Evolutionary conservation across 2,888 invertebrate species (phyloP), one percentile per base, ranked within the genome.

Genomic region (Schrankia costaestrigalis): DNA sequence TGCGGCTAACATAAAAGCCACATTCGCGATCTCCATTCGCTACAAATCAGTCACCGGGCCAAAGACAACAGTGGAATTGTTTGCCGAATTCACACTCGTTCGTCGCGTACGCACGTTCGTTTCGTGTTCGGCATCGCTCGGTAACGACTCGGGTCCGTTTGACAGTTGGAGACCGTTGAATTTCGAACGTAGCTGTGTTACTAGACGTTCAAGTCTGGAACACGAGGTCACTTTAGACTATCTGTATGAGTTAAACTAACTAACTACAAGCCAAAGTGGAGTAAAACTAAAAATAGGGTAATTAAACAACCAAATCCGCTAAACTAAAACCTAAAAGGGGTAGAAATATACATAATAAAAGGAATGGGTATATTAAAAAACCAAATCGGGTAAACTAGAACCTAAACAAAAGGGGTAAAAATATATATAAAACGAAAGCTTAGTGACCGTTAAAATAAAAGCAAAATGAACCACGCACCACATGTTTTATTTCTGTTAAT

Each of bases 41-140:
- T 87, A 89, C 79, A 89, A 89, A 66, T 91, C 90, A 1, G 91
- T 91, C 10, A 91, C 91, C 9, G 91, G 91, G 10, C 91, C 91
- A 47, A 90, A 90, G 27, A 91, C 82, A 17, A 90, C 89, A 18
- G 82, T 79, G 9, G 83, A 71, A 52, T 74, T 78, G 35, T 76
- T 78, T 31, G 78, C 69, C 10, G 80, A 78, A 59, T 81, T 79
- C 56, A 68, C 56, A 64, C 82, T 79, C 24, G 80, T 70, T 11
- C 78, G 67, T 10, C 78, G 74, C 30, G 71, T 60, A 41, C 83
- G 77, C 29, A 46, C 46, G 56, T 41, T 70, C 55, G 66, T 27
- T 14, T 85, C 86, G 64, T 75, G 78, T 49, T 86, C 86, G 70
- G 75, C 56, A 41, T 85, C 85, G 70, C 81, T 82, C 64, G 78